phyloP scores from a whole-genome alignment of 2,888 invertebrate species.

The Lobophora halterata region DNA sequence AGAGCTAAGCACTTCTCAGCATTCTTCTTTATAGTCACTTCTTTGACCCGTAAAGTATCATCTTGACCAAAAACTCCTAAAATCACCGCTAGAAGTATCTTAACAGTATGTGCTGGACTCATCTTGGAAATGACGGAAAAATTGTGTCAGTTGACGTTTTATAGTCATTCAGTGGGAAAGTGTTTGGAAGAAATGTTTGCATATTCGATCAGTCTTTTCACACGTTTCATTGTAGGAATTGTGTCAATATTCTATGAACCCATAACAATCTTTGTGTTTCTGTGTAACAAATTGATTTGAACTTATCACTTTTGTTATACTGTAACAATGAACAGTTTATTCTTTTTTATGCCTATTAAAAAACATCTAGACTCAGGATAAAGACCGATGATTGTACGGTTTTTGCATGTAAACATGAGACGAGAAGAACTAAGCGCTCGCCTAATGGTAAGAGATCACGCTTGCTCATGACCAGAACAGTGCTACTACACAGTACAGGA shows the following conservation, averaged over 20 bases:
- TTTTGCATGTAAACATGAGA: no score
- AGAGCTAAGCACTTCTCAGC: conserved; percentile 41
- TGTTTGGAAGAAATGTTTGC: conserved; percentile 11
- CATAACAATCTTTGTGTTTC: conserved; percentile 7
- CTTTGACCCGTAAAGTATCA: conserved; percentile 10
- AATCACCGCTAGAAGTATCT: neutral
- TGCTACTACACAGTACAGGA: no score
- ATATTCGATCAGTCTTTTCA: conserved; percentile 8
- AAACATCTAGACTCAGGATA: no score
- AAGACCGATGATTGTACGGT: no score
- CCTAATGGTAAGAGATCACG: no score
- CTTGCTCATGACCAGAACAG: no score
- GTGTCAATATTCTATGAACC: conserved; percentile 6
- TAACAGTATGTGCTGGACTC: conserved; percentile 4
- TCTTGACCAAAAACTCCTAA: conserved; percentile 1
- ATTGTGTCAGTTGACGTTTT: conserved; percentile 10
- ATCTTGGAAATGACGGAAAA: conserved; percentile 17
- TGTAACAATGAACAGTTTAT: no score
- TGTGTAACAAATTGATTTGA: no score
- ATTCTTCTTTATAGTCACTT: conserved; percentile 16
- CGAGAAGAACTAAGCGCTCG: no score
- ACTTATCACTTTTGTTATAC: no score
- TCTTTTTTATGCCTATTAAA: no score
- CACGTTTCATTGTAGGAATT: conserved; percentile 9
- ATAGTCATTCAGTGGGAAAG: conserved; percentile 17